Evolutionary conservation across 2,888 invertebrate genomes (phyloP), one percentile per base, ranked within the genome.

Genomic region (Sussaba pulchella): DNA sequence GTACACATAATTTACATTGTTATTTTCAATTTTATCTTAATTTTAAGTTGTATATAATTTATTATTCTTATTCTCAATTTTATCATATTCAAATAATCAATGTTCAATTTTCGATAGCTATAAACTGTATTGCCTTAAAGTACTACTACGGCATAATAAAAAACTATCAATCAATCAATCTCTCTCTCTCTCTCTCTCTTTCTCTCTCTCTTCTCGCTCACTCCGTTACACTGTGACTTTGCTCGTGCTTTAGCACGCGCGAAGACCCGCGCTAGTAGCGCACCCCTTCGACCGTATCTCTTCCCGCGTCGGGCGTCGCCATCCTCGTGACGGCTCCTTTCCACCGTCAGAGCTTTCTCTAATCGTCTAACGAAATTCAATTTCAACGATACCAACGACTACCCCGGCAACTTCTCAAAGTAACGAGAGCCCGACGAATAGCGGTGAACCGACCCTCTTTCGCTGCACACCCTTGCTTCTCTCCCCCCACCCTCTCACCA

Each of bases 321-420:
- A 43, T 41, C 26, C 52, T 54, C 39, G 6, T 21, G 41, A 52
- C 45, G 17, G 6, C 47, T 19, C 21, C 52, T 54, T 52, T 52
- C 9, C 72, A 43, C 26, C 67, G 31, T 31, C 45, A 43, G 67
- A 69, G 69, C 59, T 57, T 74, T 63, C 81, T 76, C 81, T 81
- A 81, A 81, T 81, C 81, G 81, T 57, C 81, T 57, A 73, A 81
- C 81, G 64, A 81, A 77, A 81, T 81, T 81, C 76, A 81, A 81
- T 81, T 81, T 73, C 76, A 64, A 63, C 81, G 81, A 81, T 77
- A 81, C 73, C 70, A 70, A 71, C 71, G 66, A 75, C 61, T 80
- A 75, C 61, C 76, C 80, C 43, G 21, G 71, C 39, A 76, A 76
- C 71, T 79, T 79, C 59, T 61, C 79, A 61, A 75, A 71, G 75